These are phyloP conservation scores for Falco rusticolus DNA, from an alignment of 2,797 vertebrate species.

Conservation along the genomic window DNA sequence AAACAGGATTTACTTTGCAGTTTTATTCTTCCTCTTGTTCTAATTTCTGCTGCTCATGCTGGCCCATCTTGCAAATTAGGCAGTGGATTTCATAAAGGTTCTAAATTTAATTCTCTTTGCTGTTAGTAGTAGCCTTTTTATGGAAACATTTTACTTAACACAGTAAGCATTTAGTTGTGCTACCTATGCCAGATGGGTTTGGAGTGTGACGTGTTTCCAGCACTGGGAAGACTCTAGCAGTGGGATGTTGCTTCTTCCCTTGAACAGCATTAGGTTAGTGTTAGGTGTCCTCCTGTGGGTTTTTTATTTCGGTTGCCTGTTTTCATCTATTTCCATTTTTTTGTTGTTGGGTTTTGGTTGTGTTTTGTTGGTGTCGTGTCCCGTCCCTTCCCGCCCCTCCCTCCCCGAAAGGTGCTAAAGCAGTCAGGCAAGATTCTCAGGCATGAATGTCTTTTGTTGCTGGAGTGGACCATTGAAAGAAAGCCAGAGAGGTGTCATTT, in stretches of 20 bases:
- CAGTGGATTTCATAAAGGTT: not conserved
- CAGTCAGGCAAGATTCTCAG: not conserved
- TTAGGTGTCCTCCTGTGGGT: not conserved
- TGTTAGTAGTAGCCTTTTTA: not conserved
- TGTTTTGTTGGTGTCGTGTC: not conserved
- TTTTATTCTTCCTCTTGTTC: not conserved
- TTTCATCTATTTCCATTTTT: not conserved
- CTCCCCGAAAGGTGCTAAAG: not conserved
- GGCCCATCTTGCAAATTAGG: not conserved
- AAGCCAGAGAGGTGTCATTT: accelerated
- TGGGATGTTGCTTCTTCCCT: not conserved
- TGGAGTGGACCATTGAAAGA: not conserved
- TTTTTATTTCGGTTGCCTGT: not conserved
- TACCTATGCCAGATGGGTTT: not conserved
- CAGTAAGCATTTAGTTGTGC: not conserved
- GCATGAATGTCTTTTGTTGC: not conserved
- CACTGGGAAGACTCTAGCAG: not conserved
- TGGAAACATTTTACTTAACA: not conserved
- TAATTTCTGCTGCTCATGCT: not conserved
- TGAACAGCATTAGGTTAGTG: not conserved
- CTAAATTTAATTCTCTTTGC: not conserved
- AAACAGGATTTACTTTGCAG: not conserved
- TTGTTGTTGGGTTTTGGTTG: not conserved
- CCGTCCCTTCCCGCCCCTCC: too few species aligned
- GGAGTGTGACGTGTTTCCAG: not conserved